These are phyloP conservation scores for Apamea monoglypha DNA, from an alignment of 2,888 invertebrate species.

Conservation along the genomic window DNA sequence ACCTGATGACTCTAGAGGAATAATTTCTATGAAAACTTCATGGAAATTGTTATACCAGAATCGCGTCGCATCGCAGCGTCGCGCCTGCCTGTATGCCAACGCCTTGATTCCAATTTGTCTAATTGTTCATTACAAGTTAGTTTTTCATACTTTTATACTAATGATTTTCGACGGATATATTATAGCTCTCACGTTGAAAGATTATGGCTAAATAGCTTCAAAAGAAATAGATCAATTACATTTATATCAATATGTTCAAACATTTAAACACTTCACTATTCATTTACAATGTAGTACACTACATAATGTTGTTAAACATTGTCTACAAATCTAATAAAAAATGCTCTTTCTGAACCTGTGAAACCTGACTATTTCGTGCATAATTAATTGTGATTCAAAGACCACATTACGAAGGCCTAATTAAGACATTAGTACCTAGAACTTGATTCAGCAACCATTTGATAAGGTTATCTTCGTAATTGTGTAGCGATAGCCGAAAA, in stretches of 20 bases:
- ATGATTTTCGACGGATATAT: not conserved
- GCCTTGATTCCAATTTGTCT: not conserved
- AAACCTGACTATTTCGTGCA: constrained; percentile 19
- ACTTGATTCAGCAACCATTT: constrained; percentile 63
- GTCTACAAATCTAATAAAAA: constrained; percentile 15
- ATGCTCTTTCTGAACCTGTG: constrained; percentile 28
- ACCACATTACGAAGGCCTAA: constrained; percentile 37
- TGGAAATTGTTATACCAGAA: not conserved
- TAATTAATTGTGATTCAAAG: constrained; percentile 46
- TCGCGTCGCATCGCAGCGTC: not conserved
- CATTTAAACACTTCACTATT: not conserved
- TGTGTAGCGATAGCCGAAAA: constrained; percentile 44
- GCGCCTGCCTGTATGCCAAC: not conserved
- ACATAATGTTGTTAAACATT: not conserved
- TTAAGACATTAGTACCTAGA: constrained; percentile 55
- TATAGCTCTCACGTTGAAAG: not conserved
- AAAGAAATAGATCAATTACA: no score
- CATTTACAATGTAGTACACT: not conserved
- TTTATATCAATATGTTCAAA: not conserved
- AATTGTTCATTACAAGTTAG: not conserved
- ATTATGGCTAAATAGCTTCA: not conserved
- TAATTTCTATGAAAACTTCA: not conserved
- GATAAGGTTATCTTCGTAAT: constrained; percentile 62
- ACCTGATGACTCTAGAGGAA: not conserved
- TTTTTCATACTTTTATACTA: not conserved